Percentiles rank a stretch among this genome's conserved stretches.
phyloP scores from a whole-genome alignment of 2,888 invertebrate genomes.

The Spialia ferax region DNA sequence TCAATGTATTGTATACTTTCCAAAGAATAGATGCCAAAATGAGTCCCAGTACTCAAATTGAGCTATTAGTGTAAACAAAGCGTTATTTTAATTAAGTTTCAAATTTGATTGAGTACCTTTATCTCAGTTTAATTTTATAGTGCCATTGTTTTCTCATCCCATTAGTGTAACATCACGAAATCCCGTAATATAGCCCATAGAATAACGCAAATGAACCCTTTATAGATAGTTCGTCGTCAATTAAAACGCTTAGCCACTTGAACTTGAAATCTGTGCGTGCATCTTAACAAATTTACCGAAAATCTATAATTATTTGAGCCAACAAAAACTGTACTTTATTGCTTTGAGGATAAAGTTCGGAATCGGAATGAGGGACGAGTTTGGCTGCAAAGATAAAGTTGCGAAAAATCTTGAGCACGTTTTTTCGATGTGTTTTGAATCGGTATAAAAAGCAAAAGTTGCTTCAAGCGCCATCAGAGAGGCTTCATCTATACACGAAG shows the following conservation, averaged over 20 bases:
- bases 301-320: neutral
- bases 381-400: slow-evolving; percentile 50
- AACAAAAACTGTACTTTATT: slow-evolving; percentile 45
- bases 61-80: too few relatives aligned
- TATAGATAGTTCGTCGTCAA: slow-evolving; percentile 52
- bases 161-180: slow-evolving; percentile 27
- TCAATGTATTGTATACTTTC: too few relatives aligned
- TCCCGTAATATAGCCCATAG: neutral
- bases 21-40: too few relatives aligned
- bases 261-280: slow-evolving; percentile 65
- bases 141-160: neutral
- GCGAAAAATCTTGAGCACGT: slow-evolving; percentile 65
- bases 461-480: slow-evolving; percentile 64
- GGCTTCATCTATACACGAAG: slow-evolving; percentile 61
- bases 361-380: neutral
- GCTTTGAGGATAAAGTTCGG: slow-evolving; percentile 32
- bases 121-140: neutral
- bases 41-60: too few relatives aligned
- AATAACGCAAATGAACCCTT: slow-evolving; percentile 14
- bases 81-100: too few relatives aligned
- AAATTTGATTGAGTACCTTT: too few relatives aligned
- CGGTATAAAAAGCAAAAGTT: slow-evolving; percentile 77
- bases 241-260: slow-evolving; percentile 56
- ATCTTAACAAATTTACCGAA: slow-evolving; percentile 55
- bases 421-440: slow-evolving; percentile 74